These are phyloP conservation scores for Acleris cristana DNA, from an alignment of 2,888 invertebrate genomes.

Conservation along the genomic window DNA sequence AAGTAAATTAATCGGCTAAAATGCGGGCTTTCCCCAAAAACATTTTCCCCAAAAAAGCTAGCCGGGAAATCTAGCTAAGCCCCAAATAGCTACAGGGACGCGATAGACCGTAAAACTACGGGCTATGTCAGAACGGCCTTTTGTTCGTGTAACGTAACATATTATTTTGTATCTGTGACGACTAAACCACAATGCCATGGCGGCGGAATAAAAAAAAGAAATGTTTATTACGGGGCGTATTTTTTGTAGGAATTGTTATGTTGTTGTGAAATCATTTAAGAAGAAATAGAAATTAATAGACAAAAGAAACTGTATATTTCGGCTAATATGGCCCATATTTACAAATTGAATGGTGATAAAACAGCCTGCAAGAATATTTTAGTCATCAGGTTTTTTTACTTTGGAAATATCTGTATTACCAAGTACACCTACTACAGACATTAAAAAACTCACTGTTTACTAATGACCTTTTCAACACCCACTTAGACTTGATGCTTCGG, in stretches of 20 bases:
- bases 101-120: constrained; percentile 11
- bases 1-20: neutral
- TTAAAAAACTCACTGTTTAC: too few species aligned
- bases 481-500: too few species aligned
- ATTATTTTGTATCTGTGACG: neutral
- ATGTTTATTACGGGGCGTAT: neutral
- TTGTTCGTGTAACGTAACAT: constrained; percentile 23
- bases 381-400: too few species aligned
- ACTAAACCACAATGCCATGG: neutral
- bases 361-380: too few species aligned
- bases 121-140: neutral
- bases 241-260: neutral
- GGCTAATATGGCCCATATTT: too few species aligned
- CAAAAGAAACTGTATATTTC: too few species aligned
- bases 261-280: too few species aligned
- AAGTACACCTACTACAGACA: too few species aligned
- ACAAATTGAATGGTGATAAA: too few species aligned
- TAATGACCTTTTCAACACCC: too few species aligned
- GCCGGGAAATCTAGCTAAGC: constrained; percentile 17
- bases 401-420: too few species aligned
- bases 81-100: neutral
- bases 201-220: neutral
- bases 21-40: neutral
- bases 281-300: too few species aligned
- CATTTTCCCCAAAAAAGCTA: constrained; percentile 4